phyloP scores from a whole-genome alignment of 2,888 invertebrate species.

The Hypomecis punctinalis region DNA sequence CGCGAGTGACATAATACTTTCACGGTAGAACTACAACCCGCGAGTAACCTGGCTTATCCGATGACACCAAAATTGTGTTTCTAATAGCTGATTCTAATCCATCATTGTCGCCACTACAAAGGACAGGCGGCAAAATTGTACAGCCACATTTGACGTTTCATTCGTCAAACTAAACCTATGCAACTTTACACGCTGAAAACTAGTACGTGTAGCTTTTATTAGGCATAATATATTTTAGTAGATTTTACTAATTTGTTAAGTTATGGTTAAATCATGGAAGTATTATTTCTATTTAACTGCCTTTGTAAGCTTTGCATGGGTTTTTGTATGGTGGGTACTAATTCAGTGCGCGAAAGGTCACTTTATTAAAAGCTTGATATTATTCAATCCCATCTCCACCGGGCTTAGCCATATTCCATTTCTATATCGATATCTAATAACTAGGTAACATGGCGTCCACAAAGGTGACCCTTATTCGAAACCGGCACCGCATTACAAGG shows the following conservation, averaged over 20 bases:
- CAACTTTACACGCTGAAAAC: background rate
- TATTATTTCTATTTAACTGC: no score
- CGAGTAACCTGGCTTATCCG: constrained; percentile 19
- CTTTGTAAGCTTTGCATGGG: no score
- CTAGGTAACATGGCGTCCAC: constrained; percentile 18
- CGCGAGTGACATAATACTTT: constrained; percentile 6
- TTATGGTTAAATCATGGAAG: no score
- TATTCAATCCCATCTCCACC: no score
- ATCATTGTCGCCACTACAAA: constrained; percentile 45
- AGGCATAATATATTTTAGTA: no score
- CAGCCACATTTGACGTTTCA: constrained; percentile 52
- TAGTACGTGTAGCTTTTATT: no score
- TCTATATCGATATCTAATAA: background rate
- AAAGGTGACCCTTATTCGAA: constrained; percentile 16
- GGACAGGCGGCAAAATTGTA: constrained; percentile 44
- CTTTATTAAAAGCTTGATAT: no score
- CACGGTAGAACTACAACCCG: constrained; percentile 7
- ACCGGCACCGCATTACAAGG: constrained; percentile 16
- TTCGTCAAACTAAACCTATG: constrained; percentile 53
- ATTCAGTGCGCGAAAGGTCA: no score
- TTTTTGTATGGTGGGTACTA: no score
- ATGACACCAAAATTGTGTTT: constrained; percentile 43
- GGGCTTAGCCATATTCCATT: background rate
- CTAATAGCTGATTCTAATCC: constrained; percentile 47
- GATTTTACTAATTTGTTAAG: no score